A percentile compares a stretch with the other conserved stretches of the same genome.
Evolutionary conservation across 2,113 vertebrate species (phyloP).

Genomic region (Periophthalmodon schlosseri): DNA sequence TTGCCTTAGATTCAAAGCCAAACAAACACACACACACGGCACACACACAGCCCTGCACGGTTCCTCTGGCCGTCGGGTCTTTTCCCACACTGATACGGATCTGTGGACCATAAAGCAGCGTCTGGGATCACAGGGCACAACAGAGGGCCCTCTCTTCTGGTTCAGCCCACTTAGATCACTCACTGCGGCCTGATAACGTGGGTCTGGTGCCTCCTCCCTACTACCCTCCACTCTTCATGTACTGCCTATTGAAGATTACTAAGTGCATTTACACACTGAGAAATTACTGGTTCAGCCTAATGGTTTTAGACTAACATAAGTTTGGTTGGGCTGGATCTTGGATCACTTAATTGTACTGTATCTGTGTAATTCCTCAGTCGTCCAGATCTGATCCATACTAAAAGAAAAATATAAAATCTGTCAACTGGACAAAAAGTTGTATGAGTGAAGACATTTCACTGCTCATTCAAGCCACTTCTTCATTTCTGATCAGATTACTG

Average conservation of each 20-base stretch:
- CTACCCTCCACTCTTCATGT: background rate
- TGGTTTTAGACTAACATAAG: background rate
- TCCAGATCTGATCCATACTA: too few relatives aligned
- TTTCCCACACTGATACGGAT: constrained; percentile 80
- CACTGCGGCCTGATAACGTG: constrained; percentile 62
- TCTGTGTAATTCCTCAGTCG: too few relatives aligned
- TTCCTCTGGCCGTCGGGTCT: constrained; percentile 56
- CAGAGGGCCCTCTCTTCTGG: constrained; percentile 64
- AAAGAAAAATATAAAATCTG: too few relatives aligned
- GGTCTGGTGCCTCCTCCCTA: constrained; percentile 46
- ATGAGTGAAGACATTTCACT: too few relatives aligned
- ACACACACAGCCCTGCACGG: constrained; percentile 30
- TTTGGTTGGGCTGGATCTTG: background rate
- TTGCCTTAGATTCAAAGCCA: constrained; percentile 67
- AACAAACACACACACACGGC: constrained; percentile 48
- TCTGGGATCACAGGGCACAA: constrained; percentile 69
- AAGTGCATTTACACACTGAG: background rate
- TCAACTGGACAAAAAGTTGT: too few relatives aligned
- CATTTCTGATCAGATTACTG: too few relatives aligned
- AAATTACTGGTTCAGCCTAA: background rate
- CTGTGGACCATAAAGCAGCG: constrained; percentile 74
- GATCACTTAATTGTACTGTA: background rate
- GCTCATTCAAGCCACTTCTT: too few relatives aligned
- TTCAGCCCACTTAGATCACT: constrained; percentile 64
- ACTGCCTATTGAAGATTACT: background rate